Evolutionary conservation across 1,140 invertebrate species (phyloP).

Genomic region (Hyposmocoma kahamanoa): DNA sequence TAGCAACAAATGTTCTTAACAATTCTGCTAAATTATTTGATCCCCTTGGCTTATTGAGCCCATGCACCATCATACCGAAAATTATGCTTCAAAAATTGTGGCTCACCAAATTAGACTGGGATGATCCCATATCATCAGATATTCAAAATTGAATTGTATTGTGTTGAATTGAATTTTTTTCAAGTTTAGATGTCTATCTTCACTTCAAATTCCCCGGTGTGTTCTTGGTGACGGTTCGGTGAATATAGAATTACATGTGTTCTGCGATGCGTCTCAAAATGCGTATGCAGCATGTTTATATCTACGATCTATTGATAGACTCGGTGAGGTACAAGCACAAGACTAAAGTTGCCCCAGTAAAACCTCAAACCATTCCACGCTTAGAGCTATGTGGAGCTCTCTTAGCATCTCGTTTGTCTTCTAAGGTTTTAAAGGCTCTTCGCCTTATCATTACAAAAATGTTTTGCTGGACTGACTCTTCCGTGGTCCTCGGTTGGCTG

Average conservation of each 20-base stretch:
- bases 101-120: slow-evolving; percentile 24
- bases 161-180: not conserved
- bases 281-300: slow-evolving; percentile 18
- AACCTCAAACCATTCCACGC: slow-evolving; percentile 28
- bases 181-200: not conserved
- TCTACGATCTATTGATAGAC: slow-evolving; percentile 6
- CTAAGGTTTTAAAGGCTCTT: slow-evolving; percentile 7
- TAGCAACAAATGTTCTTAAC: no score
- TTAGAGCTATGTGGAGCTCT: slow-evolving; percentile 30
- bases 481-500: slow-evolving; percentile 21
- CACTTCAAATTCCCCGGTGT: not conserved
- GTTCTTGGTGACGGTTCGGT: not conserved
- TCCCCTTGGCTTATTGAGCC: no score
- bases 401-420: slow-evolving; percentile 17
- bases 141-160: no score
- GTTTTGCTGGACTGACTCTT: slow-evolving; percentile 2
- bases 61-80: slow-evolving; percentile 21
- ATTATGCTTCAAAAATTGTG: slow-evolving; percentile 25
- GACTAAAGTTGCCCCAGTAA: slow-evolving; percentile 34
- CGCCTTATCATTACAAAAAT: not conserved
- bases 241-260: not conserved
- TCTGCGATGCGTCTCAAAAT: slow-evolving; percentile 5
- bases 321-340: slow-evolving; percentile 16
- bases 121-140: slow-evolving; percentile 13
- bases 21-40: no score